Percentiles rank a stretch among this genome's conserved stretches.
These are phyloP conservation scores for Cercopithecus petaurista DNA, from an alignment of 2,797 vertebrate genomes.

Conservation along the genomic window DNA sequence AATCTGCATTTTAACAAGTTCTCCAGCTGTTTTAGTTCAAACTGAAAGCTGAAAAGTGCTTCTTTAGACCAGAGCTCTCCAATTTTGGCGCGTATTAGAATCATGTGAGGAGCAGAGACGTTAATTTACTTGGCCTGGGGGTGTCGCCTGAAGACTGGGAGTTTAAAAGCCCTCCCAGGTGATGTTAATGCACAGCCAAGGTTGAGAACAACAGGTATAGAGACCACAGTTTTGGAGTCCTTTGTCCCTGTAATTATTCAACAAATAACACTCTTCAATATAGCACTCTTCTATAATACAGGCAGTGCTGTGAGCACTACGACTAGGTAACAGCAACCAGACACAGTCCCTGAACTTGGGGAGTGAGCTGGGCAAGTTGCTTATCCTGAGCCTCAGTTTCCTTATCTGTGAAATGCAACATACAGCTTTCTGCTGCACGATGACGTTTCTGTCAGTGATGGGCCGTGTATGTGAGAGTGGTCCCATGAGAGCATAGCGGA, in stretches of 20 bases:
- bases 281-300: not conserved
- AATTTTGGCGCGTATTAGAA: not conserved
- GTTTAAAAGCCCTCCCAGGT: not conserved
- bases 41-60: not conserved
- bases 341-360: not conserved
- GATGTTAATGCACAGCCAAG: not conserved
- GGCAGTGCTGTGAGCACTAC: not conserved
- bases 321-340: not conserved
- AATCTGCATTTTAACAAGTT: constrained; percentile 1
- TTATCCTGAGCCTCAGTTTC: not conserved
- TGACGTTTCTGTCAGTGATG: not conserved
- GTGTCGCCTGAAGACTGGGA: not conserved
- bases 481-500: not conserved
- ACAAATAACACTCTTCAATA: not conserved
- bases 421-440: not conserved
- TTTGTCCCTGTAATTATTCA: not conserved
- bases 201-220: not conserved
- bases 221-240: not conserved
- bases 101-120: not conserved
- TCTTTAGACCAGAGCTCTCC: not conserved
- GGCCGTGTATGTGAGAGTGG: not conserved
- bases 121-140: not conserved
- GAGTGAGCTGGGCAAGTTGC: not conserved
- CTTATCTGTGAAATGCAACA: not conserved
- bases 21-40: not conserved